These are phyloP conservation scores for Metellina segmentata DNA, from an alignment of 2,888 invertebrate species.

Conservation along the genomic window DNA sequence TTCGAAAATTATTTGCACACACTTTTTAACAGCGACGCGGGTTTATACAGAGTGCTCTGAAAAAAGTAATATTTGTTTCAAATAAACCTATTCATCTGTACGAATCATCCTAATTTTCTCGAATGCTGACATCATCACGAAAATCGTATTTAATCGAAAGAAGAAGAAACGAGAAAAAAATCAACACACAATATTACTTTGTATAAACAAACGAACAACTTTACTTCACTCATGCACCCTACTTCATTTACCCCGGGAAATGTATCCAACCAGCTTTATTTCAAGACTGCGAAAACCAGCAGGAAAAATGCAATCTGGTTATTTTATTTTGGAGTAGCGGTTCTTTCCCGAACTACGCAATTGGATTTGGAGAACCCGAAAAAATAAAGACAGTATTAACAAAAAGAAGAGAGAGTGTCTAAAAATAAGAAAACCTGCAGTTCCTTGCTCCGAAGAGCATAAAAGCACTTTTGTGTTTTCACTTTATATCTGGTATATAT, in stretches of 20 bases:
- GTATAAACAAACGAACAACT: too few species aligned
- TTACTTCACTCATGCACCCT: too few species aligned
- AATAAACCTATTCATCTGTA: too few species aligned
- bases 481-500: constrained; percentile 7
- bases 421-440: neutral
- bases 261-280: neutral
- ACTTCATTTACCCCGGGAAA: neutral
- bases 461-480: constrained; percentile 23
- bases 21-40: too few species aligned
- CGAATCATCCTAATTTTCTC: too few species aligned
- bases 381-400: neutral
- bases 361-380: neutral
- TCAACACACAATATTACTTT: too few species aligned
- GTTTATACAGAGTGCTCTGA: too few species aligned
- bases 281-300: neutral
- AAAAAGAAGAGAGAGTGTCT: neutral
- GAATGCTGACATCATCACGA: too few species aligned
- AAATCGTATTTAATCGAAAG: too few species aligned
- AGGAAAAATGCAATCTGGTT: neutral
- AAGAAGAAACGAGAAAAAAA: too few species aligned
- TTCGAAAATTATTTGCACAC: too few species aligned
- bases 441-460: neutral
- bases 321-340: neutral
- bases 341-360: neutral
- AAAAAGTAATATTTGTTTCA: too few species aligned